Conservation (phyloP, 2,113 vertebrate species). For the Syrrhaptes paradoxus region DNA sequence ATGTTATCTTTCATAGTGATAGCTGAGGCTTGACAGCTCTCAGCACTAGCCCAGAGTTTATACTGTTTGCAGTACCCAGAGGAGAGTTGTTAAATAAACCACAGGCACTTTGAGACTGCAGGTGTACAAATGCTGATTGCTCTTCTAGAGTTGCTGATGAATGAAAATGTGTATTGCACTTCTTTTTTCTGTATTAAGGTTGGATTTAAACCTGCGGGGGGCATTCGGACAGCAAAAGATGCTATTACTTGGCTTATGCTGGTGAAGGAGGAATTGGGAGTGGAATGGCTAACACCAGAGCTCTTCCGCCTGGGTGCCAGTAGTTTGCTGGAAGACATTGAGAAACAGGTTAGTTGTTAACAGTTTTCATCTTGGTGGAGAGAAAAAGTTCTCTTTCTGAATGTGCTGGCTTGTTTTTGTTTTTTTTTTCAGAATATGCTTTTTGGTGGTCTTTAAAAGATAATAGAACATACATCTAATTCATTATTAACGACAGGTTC, state of each 20-base stretch:
- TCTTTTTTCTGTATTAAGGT: constrained; percentile 55
- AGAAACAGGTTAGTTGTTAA: constrained; percentile 86
- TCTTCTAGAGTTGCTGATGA: neutral
- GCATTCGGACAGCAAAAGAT: constrained; percentile 91
- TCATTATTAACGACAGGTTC: neutral
- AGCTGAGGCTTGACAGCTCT: neutral
- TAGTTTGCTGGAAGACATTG: constrained; percentile 90
- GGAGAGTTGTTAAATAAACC: neutral
- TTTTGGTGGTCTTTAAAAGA: neutral
- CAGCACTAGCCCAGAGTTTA: neutral
- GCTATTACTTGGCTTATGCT: constrained; percentile 89
- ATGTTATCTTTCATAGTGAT: neutral
- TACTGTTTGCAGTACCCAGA: neutral
- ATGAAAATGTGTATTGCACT: neutral
- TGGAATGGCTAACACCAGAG: constrained; percentile 86
- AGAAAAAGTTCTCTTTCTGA: neutral
- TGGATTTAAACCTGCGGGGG: constrained; percentile 94
- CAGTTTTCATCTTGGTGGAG: neutral
- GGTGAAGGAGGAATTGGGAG: constrained; percentile 91
- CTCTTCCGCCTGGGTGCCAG: constrained; percentile 96
- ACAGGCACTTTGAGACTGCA: neutral
- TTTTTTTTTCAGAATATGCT: neutral
- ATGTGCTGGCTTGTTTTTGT: neutral
- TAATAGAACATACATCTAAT: neutral
- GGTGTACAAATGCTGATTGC: neutral